Percentiles rank a stretch among this genome's conserved stretches.
phyloP scores from a whole-genome alignment of 1,140 invertebrate genomes.

The Batillaria attramentaria region DNA sequence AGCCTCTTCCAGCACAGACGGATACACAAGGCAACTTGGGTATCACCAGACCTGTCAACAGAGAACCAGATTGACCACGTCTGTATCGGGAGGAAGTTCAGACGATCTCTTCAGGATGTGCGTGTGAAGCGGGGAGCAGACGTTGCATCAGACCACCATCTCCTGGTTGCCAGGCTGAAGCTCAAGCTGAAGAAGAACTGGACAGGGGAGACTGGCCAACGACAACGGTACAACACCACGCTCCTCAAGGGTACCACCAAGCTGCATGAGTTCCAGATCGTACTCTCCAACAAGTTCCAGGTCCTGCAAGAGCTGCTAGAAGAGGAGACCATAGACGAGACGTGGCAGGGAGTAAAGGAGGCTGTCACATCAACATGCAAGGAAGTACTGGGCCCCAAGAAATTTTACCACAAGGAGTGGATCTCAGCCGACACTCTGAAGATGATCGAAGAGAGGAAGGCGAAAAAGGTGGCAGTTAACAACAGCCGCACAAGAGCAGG shows the following conservation, averaged over 20 bases:
- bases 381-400: constrained; percentile 2
- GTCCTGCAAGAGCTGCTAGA: background rate
- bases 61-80: no score
- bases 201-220: no score
- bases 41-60: background rate
- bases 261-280: no score
- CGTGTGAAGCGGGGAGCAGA: no score
- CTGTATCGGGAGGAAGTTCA: no score
- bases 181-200: no score
- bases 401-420: background rate
- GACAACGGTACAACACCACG: no score
- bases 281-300: background rate
- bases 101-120: no score
- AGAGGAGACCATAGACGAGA: constrained; percentile 9
- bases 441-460: background rate
- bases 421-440: background rate
- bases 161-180: no score
- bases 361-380: background rate
- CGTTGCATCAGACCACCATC: no score
- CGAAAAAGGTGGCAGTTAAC: constrained; percentile 1
- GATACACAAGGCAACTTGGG: background rate
- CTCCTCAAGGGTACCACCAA: no score
- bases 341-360: background rate
- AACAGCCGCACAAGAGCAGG: constrained; percentile 7
- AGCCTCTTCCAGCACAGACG: no score